phyloP scores from a whole-genome alignment of 2,113 vertebrate genomes.

The Hyperopisus bebe region DNA sequence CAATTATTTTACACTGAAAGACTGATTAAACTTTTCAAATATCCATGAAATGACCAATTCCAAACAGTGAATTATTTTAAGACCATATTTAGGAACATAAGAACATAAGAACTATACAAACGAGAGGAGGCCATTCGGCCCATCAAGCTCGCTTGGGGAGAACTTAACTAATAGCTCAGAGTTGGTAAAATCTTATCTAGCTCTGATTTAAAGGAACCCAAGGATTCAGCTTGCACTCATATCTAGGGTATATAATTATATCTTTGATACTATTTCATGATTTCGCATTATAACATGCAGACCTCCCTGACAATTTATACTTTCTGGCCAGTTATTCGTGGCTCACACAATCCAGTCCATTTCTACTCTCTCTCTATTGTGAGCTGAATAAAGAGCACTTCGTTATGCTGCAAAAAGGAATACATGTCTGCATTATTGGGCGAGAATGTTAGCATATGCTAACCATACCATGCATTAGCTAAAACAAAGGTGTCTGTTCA shows the following conservation, averaged over 20 bases:
- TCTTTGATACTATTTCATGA: background rate
- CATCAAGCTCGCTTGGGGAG: too few species aligned
- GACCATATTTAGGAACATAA: too few species aligned
- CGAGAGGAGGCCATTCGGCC: too few species aligned
- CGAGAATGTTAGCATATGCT: background rate
- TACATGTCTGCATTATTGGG: background rate
- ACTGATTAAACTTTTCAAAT: background rate
- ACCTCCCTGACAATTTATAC: background rate
- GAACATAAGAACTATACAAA: too few species aligned
- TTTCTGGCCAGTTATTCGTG: background rate
- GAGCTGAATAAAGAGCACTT: background rate
- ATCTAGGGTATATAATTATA: background rate
- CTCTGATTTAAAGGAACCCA: too few species aligned
- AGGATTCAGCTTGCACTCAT: too few species aligned
- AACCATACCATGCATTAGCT: background rate
- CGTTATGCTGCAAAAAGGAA: background rate
- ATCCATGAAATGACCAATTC: background rate
- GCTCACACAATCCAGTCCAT: background rate
- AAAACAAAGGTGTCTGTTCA: background rate
- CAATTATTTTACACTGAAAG: background rate
- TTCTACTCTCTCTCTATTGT: background rate
- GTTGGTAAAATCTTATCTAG: too few species aligned
- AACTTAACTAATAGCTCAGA: too few species aligned
- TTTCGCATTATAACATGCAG: background rate
- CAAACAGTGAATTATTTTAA: background rate